A percentile compares a stretch with the other conserved stretches of the same genome.
These are phyloP conservation scores for Mionectes macconnelli DNA, from an alignment of 2,113 vertebrate species.

Conservation along the genomic window DNA sequence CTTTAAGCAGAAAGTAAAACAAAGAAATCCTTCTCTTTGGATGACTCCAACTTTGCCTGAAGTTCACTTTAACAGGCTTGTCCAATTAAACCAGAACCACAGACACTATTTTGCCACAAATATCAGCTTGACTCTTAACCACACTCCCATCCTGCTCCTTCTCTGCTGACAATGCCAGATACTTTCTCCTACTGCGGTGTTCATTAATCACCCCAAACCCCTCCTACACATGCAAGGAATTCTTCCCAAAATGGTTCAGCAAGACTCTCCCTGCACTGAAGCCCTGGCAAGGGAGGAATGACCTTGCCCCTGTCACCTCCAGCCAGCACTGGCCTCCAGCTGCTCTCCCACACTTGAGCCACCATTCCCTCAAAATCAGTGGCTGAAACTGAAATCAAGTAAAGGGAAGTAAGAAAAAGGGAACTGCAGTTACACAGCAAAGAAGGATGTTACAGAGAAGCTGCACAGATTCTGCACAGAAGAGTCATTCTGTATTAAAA, in stretches of 20 bases:
- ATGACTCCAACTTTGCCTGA: not conserved
- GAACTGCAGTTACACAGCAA: not conserved
- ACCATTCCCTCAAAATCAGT: not conserved
- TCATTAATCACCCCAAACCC: not conserved
- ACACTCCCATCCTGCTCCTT: not conserved
- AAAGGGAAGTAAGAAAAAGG: not conserved
- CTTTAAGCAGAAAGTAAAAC: not conserved
- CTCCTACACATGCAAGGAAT: not conserved
- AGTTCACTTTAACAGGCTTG: not conserved
- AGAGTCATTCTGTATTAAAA: not conserved
- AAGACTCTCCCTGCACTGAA: not conserved
- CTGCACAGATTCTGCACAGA: not conserved
- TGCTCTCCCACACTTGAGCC: accelerated
- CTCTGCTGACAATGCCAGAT: not conserved
- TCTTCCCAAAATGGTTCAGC: not conserved
- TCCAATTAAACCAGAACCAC: not conserved
- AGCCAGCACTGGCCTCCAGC: not conserved
- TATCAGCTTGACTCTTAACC: not conserved
- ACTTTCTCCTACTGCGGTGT: not conserved
- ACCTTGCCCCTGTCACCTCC: not conserved
- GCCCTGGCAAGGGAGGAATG: not conserved
- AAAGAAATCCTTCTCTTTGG: not conserved
- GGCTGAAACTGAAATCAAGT: not conserved
- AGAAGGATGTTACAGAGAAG: not conserved
- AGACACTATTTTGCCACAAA: not conserved